Conservation (phyloP, 2,888 invertebrate genomes). For the Endotricha flammealis region DNA sequence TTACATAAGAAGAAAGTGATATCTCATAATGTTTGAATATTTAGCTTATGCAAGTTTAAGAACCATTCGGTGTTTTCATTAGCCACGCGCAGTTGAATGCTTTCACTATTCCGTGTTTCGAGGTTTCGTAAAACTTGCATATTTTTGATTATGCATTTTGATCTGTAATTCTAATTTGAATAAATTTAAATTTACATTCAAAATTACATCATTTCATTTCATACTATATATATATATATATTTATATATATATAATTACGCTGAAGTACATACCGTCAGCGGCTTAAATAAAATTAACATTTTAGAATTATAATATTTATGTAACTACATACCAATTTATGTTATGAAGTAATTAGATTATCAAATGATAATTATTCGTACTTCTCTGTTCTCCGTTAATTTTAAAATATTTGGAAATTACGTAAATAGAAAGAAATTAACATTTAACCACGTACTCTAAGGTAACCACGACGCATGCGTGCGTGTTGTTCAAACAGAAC, state of each 20-base stretch:
- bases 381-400: too few species aligned
- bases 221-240: too few species aligned
- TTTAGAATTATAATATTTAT: too few species aligned
- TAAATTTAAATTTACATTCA: slow-evolving; percentile 8
- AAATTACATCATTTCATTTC: slow-evolving; percentile 1
- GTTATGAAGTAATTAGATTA: too few species aligned
- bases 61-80: slow-evolving; percentile 25
- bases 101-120: slow-evolving; percentile 33
- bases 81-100: slow-evolving; percentile 29
- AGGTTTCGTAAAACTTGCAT: slow-evolving; percentile 8
- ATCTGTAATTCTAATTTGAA: slow-evolving; percentile 10
- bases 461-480: too few species aligned
- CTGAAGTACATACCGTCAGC: too few species aligned
- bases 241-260: too few species aligned
- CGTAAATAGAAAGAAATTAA: slow-evolving; percentile 3
- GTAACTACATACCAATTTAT: too few species aligned
- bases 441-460: slow-evolving; percentile 4
- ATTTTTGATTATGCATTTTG: slow-evolving; percentile 8
- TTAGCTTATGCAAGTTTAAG: slow-evolving; percentile 46
- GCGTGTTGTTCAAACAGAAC: background rate
- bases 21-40: slow-evolving; percentile 37
- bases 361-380: too few species aligned
- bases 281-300: too few species aligned
- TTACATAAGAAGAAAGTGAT: slow-evolving; percentile 57
- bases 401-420: slow-evolving; percentile 4